These are phyloP conservation scores for Trachelus iudaicus DNA, from an alignment of 2,888 invertebrate species.

Conservation along the genomic window DNA sequence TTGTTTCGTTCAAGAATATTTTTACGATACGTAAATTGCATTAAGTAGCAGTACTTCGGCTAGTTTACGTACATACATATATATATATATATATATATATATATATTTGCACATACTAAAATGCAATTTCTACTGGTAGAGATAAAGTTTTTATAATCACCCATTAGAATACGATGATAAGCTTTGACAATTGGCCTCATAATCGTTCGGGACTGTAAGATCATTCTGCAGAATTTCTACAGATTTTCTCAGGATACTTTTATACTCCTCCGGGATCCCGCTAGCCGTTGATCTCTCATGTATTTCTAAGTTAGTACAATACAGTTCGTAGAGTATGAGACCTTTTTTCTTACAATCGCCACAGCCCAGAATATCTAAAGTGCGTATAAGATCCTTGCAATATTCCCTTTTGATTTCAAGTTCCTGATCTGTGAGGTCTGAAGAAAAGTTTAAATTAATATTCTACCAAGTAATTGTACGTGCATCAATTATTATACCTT, in stretches of 20 bases:
- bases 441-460: conserved; percentile 29
- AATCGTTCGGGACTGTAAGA: conserved; percentile 68
- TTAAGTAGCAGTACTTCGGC: not conserved
- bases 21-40: not conserved
- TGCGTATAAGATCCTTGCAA: conserved; percentile 72
- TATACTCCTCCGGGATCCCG: conserved; percentile 66
- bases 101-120: conserved; percentile 16
- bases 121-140: not conserved
- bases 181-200: conserved; percentile 45
- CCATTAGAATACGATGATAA: conserved; percentile 12
- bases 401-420: conserved; percentile 71
- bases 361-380: conserved; percentile 70
- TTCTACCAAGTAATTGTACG: not conserved
- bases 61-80: conserved; percentile 13
- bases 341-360: conserved; percentile 65
- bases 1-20: not conserved
- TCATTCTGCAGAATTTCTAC: conserved; percentile 69
- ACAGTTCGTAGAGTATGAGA: conserved; percentile 56
- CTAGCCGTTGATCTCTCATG: conserved; percentile 28
- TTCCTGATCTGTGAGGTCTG: conserved; percentile 72
- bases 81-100: conserved; percentile 22
- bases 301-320: conserved; percentile 50
- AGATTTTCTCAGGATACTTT: conserved; percentile 68
- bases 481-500: conserved; percentile 65
- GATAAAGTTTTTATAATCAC: conserved; percentile 10